Evolutionary conservation across 2,888 invertebrate genomes (phyloP).

Genomic region (Phengaris alcon): DNA sequence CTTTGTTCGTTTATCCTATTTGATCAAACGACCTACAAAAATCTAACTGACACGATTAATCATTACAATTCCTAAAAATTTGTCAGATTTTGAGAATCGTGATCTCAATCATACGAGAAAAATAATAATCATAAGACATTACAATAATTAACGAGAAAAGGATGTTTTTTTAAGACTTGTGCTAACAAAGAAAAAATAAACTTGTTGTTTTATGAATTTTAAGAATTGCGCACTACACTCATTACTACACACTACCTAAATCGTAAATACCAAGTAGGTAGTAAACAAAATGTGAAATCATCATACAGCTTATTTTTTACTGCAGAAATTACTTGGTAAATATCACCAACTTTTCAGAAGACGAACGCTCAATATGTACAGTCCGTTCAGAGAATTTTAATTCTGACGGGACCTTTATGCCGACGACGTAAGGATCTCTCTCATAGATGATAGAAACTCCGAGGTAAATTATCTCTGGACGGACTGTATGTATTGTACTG

Average conservation of each 20-base stretch:
- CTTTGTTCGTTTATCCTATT: slow-evolving; percentile 1
- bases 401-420: too few relatives aligned
- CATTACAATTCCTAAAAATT: neutral
- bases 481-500: too few relatives aligned
- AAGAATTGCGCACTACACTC: neutral
- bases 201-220: neutral
- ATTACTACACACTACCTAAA: neutral
- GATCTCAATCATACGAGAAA: neutral
- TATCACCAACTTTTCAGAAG: too few relatives aligned
- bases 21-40: neutral
- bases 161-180: neutral
- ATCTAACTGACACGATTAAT: neutral
- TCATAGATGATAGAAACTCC: too few relatives aligned
- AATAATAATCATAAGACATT: neutral
- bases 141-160: neutral
- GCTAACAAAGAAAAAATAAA: neutral
- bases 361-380: too few relatives aligned
- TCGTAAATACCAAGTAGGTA: neutral
- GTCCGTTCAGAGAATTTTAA: too few relatives aligned
- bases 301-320: neutral
- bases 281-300: neutral
- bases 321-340: too few relatives aligned
- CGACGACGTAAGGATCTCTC: too few relatives aligned
- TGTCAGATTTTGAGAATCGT: neutral
- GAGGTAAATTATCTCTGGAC: too few relatives aligned